phyloP scores from a whole-genome alignment of 1,140 invertebrate genomes.

The Meloidogyne floridensis region DNA sequence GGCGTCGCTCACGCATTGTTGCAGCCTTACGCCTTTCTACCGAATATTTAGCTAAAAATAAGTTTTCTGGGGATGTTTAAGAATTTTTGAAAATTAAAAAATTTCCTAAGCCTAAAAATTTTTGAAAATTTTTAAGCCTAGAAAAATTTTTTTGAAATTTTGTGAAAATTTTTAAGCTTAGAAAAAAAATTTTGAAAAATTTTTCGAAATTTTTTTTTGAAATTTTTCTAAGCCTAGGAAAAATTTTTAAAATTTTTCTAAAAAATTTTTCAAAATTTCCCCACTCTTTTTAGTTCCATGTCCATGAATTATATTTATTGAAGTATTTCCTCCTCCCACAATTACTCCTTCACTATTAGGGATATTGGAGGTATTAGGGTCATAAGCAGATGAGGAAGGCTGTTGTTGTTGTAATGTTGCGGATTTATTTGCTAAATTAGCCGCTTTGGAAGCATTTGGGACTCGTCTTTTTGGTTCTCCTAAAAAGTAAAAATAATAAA shows the following conservation, averaged over 20 bases:
- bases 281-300: slow-evolving; percentile 25
- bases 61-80: slow-evolving; percentile 64
- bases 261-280: neutral
- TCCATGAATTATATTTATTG: slow-evolving; percentile 1
- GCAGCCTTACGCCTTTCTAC: slow-evolving; percentile 93
- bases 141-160: no score
- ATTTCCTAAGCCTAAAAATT: no score
- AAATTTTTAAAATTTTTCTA: no score
- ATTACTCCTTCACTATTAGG: neutral
- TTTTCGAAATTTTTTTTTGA: no score
- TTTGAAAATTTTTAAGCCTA: no score
- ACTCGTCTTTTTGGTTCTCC: slow-evolving; percentile 8
- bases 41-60: slow-evolving; percentile 74
- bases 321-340: neutral
- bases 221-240: no score
- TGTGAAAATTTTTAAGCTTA: no score
- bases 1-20: slow-evolving; percentile 84
- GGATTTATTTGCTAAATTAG: neutral
- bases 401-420: neutral
- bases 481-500: neutral
- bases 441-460: slow-evolving; percentile 5
- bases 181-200: no score
- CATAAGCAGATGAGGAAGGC: neutral
- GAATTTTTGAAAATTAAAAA: no score
- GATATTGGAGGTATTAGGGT: neutral